A percentile compares a stretch with the other conserved stretches of the same genome.
Conservation (phyloP, 2,888 invertebrate species). For the Sialis fuliginosa region DNA sequence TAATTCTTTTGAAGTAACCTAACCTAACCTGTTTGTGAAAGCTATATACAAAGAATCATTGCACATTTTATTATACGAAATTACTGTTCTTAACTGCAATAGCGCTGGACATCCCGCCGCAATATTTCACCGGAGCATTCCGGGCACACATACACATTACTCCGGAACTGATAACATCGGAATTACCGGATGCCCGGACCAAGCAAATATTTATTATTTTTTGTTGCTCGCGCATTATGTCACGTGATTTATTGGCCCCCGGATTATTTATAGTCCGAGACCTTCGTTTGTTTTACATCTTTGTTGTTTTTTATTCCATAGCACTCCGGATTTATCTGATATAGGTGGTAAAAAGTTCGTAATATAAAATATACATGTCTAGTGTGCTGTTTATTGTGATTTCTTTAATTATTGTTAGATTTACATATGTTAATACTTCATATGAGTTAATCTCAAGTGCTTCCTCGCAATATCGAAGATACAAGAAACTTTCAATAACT, state of each 20-base stretch:
- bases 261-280: not conserved
- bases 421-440: too few species aligned
- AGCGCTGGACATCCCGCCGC: not conserved
- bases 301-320: not conserved
- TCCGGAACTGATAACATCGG: conserved; percentile 6
- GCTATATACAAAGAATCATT: too few species aligned
- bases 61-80: not conserved
- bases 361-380: too few species aligned
- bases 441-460: too few species aligned
- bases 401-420: too few species aligned
- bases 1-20: too few species aligned
- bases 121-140: not conserved
- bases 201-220: conserved; percentile 1
- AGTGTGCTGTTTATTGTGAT: too few species aligned
- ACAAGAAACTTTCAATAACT: too few species aligned
- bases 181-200: conserved; percentile 5
- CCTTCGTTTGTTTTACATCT: not conserved
- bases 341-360: too few species aligned
- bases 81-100: not conserved
- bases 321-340: not conserved
- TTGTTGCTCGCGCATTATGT: not conserved
- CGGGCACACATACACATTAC: too few species aligned
- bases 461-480: too few species aligned
- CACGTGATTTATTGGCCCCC: not conserved
- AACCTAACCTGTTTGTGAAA: too few species aligned